phyloP scores from a whole-genome alignment of 1,140 invertebrate genomes.

The Sitobion miscanthi region DNA sequence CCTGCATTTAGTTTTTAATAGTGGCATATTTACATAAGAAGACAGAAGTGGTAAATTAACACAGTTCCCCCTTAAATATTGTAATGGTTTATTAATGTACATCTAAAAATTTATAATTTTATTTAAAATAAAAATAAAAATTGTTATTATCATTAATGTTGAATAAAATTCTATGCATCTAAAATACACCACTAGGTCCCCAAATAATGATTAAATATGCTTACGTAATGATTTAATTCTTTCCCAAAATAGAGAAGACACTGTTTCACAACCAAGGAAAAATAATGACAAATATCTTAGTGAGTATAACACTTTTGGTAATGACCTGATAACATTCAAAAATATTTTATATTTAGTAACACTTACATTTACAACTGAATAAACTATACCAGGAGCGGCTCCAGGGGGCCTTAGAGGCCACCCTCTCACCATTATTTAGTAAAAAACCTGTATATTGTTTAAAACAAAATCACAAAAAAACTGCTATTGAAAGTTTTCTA shows the following conservation, averaged over 20 bases:
- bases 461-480: too few relatives aligned
- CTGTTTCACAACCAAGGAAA: slow-evolving; percentile 73
- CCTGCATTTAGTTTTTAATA: neutral
- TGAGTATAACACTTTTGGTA: slow-evolving; percentile 66
- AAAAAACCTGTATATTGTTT: too few relatives aligned
- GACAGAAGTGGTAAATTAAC: neutral
- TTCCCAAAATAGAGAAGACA: slow-evolving; percentile 73
- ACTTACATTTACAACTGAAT: neutral
- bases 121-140: neutral
- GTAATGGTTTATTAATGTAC: neutral
- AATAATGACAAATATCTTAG: slow-evolving; percentile 72
- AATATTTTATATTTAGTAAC: neutral
- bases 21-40: neutral
- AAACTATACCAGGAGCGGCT: neutral
- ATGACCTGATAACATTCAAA: slow-evolving; percentile 59
- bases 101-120: neutral
- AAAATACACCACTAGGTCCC: neutral
- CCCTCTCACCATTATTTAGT: too few relatives aligned
- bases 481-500: too few relatives aligned
- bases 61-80: neutral
- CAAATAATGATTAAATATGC: neutral
- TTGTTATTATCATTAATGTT: neutral
- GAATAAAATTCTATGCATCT: neutral
- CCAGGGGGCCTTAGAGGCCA: too few relatives aligned
- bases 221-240: slow-evolving; percentile 69